These are phyloP conservation scores for Callipepla californica DNA, from an alignment of 2,113 vertebrate genomes.

Conservation along the genomic window DNA sequence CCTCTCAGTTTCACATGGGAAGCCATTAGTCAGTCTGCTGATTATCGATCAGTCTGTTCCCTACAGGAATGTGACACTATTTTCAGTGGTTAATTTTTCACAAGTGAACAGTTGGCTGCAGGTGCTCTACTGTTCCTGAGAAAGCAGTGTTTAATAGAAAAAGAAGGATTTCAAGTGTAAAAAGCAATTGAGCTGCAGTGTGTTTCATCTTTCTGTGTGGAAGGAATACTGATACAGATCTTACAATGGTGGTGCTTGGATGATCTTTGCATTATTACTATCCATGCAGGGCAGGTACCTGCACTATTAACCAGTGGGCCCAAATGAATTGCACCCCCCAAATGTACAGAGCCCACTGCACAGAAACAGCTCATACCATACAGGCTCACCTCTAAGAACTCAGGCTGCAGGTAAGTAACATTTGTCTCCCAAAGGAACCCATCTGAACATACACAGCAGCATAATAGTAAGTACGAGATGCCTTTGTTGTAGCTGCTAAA, in stretches of 20 bases:
- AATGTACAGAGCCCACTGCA: not conserved
- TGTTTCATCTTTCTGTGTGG: not conserved
- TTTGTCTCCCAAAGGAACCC: not conserved
- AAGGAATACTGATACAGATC: not conserved
- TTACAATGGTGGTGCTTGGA: not conserved
- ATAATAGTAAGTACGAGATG: not conserved
- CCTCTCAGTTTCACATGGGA: not conserved
- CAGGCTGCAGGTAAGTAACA: not conserved
- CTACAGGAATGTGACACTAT: not conserved
- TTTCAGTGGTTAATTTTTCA: not conserved
- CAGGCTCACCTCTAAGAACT: not conserved
- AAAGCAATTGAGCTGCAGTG: not conserved
- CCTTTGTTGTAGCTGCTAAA: not conserved
- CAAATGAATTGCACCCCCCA: not conserved
- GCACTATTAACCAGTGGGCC: not conserved
- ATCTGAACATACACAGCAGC: not conserved
- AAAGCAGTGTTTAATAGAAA: not conserved
- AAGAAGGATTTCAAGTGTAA: not conserved
- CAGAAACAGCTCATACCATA: not conserved
- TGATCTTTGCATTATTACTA: not conserved
- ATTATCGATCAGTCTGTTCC: not conserved
- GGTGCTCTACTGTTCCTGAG: not conserved
- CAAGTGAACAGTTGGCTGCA: not conserved
- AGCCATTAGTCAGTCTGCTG: not conserved
- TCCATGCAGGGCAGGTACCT: not conserved